Evolutionary conservation across 1,140 invertebrate species (phyloP), one percentile per base, ranked within the genome.

Genomic region (Arion vulgaris): DNA sequence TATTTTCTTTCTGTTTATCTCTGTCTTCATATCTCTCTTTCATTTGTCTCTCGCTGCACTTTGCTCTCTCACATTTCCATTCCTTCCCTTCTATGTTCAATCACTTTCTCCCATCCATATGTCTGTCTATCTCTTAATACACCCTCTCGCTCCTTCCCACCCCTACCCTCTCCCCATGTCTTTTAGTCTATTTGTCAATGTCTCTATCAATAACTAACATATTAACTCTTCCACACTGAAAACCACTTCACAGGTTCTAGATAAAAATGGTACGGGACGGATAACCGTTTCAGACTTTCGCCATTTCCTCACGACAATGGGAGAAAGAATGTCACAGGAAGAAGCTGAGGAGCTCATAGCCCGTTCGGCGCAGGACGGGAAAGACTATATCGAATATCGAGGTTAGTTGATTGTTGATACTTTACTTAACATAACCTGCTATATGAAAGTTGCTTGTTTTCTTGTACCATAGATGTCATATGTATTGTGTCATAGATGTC

Each of bases 261-360:
- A 69, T 78, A 79, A 80, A 76, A 84, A 73, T 53, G 85, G 85
- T n/a, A 86, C 41, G 41, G 85, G 85, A 7, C 38, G 69, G 49
- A 86, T 85, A 76, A 72, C 77, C 28, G 96, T 96, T 13, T 94
- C 95, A 80, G 97, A 98, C 89, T 93, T 99, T 71, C 95, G 97
- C 93, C 96, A 98, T 93, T 97, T 99, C 76, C 98, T 99, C 97
- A 98, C 98, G 94, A 99, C 99, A 94, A 96, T 99, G 89, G 98
- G 98, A 75, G 98, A 99, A 94, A 99, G 99, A 93, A 95, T 99
- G 92, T 98, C 98, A 89, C 97, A 98, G 93, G 98, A 99, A 93
- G 98, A 99, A 93, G 97, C 99, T 85, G 97, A 98, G 92, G 98
- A 99, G 94, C 98, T 99, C 96, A 98, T 99, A 92, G 95, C 97